These are phyloP conservation scores for Pituophis catenifer DNA, from an alignment of 2,113 vertebrate species.

Conservation along the genomic window DNA sequence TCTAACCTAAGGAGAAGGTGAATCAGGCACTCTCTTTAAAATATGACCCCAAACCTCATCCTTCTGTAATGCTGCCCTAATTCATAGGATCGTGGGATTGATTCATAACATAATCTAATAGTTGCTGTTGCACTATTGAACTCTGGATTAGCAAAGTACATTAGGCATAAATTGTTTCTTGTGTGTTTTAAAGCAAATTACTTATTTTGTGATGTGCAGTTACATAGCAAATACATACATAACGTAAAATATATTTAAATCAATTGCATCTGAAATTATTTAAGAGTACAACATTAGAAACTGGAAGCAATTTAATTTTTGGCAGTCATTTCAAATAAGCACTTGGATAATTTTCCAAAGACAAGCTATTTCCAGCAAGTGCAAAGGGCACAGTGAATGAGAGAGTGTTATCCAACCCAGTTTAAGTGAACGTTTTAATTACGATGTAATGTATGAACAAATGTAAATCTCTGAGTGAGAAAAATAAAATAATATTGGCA, in stretches of 20 bases:
- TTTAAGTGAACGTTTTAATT: conserved; percentile 31
- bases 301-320: neutral
- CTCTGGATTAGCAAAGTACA: conserved; percentile 29
- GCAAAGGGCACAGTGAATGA: neutral
- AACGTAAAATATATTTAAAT: neutral
- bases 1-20: neutral
- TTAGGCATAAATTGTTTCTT: conserved; percentile 20
- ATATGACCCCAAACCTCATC: neutral
- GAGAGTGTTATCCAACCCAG: neutral
- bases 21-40: conserved; percentile 18
- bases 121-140: conserved; percentile 16
- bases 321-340: conserved; percentile 11
- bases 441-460: neutral
- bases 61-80: neutral
- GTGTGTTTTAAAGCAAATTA: neutral
- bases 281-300: conserved; percentile 10
- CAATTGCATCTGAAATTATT: conserved; percentile 17
- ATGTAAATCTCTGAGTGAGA: neutral
- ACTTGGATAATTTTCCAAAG: neutral
- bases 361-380: neutral
- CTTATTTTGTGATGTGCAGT: conserved; percentile 23
- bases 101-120: conserved; percentile 12
- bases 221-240: conserved; percentile 19
- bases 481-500: conserved; percentile 3
- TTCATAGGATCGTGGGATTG: neutral